A percentile compares a stretch with the other conserved stretches of the same genome.
phyloP scores from a whole-genome alignment of 2,113 vertebrate species.

The Tetrax tetrax region DNA sequence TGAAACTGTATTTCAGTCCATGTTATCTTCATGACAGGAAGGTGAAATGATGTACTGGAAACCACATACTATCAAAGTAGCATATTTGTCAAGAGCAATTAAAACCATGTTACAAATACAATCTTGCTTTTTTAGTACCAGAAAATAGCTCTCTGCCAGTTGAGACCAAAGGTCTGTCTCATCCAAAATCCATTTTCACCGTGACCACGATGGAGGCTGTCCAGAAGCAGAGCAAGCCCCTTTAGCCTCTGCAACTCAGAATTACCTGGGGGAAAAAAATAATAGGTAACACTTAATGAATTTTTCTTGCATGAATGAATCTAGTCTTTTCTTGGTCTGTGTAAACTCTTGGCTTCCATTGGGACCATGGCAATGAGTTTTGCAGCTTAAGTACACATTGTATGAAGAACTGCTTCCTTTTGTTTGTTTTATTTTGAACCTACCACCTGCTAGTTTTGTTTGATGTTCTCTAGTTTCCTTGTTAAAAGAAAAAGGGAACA shows the following conservation, averaged over 20 bases:
- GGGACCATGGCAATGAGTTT: conserved; percentile 24
- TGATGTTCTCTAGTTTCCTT: conserved; percentile 68
- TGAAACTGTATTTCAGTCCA: no score
- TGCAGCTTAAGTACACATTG: conserved; percentile 57
- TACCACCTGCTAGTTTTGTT: conserved; percentile 68
- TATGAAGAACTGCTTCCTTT: conserved; percentile 65
- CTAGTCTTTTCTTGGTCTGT: conserved; percentile 23
- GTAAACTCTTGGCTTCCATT: conserved; percentile 38
- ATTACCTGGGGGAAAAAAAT: not conserved
- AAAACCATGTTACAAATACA: not conserved
- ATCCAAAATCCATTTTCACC: not conserved
- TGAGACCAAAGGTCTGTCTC: not conserved
- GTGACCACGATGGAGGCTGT: not conserved
- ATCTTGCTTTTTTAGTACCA: not conserved
- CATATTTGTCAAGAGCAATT: not conserved
- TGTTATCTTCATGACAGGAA: not conserved
- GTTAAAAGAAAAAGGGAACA: conserved; percentile 34
- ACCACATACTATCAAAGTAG: not conserved
- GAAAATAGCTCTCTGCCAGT: not conserved
- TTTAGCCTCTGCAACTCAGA: not conserved
- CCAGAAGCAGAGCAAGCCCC: not conserved
- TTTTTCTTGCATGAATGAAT: conserved; percentile 49
- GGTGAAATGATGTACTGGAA: not conserved
- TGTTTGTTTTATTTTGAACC: conserved; percentile 70
- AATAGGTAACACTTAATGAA: conserved; percentile 4